A percentile compares a stretch with the other conserved stretches of the same genome.
These are phyloP conservation scores for Psilanteris sp. DNA, from an alignment of 1,140 invertebrate species.

Conservation along the genomic window DNA sequence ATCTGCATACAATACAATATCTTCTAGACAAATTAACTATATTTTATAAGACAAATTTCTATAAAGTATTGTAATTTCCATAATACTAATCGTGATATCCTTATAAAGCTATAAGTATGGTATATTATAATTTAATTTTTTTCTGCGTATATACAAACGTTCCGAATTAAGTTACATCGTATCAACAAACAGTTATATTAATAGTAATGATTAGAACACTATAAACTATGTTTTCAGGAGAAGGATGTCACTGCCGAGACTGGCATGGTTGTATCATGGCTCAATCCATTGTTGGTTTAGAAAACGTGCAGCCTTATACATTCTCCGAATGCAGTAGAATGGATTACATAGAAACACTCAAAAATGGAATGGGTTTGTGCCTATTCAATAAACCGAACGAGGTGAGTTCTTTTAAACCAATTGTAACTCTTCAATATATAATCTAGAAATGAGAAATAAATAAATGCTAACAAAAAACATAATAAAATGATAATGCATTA, in stretches of 20 bases:
- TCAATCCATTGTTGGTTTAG: slow-evolving; percentile 92
- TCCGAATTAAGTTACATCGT: slow-evolving; percentile 58
- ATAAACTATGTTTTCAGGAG: slow-evolving; percentile 73
- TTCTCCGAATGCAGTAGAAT: slow-evolving; percentile 93
- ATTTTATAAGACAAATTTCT: too few species aligned
- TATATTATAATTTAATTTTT: too few species aligned
- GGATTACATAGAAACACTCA: slow-evolving; percentile 90
- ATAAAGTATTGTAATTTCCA: too few species aligned
- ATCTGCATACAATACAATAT: too few species aligned
- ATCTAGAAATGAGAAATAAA: too few species aligned
- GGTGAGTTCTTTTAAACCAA: slow-evolving; percentile 79
- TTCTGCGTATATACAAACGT: too few species aligned
- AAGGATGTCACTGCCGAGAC: slow-evolving; percentile 91
- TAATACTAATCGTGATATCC: too few species aligned
- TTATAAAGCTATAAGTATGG: too few species aligned
- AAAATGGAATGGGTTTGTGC: slow-evolving; percentile 90
- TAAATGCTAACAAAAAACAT: too few species aligned
- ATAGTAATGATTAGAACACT: slow-evolving; percentile 45
- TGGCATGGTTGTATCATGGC: slow-evolving; percentile 98
- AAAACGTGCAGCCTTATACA: slow-evolving; percentile 95
- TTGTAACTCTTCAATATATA: neutral
- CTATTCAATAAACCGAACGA: slow-evolving; percentile 95
- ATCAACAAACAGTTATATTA: slow-evolving; percentile 51
- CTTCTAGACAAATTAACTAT: too few species aligned
- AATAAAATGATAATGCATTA: too few species aligned